Percentiles rank a stretch among this genome's conserved stretches.
Conservation (phyloP, 1,140 invertebrate genomes). For the Macrotrachela quadricornifera region DNA sequence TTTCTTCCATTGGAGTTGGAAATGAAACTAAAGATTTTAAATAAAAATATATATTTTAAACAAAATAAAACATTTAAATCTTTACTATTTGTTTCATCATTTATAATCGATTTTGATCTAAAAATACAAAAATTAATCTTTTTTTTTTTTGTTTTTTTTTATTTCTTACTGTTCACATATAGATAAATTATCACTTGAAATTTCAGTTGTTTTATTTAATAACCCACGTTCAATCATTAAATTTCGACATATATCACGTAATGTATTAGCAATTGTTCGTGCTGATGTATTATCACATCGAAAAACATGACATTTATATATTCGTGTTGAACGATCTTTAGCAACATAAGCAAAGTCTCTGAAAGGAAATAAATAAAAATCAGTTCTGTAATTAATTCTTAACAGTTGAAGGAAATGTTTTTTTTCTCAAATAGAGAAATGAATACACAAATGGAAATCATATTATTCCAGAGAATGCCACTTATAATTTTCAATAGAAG, state of each 20-base stretch:
- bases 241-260: conserved; percentile 78
- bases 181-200: too few relatives aligned
- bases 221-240: conserved; percentile 64
- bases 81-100: conserved; percentile 15
- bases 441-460: too few relatives aligned
- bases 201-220: conserved; percentile 11
- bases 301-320: conserved; percentile 33
- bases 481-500: not conserved
- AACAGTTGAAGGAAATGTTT: not conserved
- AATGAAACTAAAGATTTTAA: conserved; percentile 39
- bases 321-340: conserved; percentile 59
- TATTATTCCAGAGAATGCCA: not conserved
- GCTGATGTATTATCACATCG: conserved; percentile 41
- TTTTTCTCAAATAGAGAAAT: too few relatives aligned
- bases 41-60: not conserved
- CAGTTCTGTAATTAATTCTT: not conserved
- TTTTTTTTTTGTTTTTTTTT: too few relatives aligned
- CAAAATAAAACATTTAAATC: too few relatives aligned
- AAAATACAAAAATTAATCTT: conserved; percentile 10
- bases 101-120: conserved; percentile 6
- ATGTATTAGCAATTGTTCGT: conserved; percentile 71
- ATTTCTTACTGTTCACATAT: too few relatives aligned
- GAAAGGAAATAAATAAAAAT: conserved; percentile 15
- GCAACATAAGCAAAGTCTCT: conserved; percentile 96
- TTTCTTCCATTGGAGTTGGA: conserved; percentile 90